Percentiles rank a stretch among this genome's conserved stretches.
Evolutionary conservation across 2,888 invertebrate species (phyloP).

Genomic region (Meandrusa payeni): DNA sequence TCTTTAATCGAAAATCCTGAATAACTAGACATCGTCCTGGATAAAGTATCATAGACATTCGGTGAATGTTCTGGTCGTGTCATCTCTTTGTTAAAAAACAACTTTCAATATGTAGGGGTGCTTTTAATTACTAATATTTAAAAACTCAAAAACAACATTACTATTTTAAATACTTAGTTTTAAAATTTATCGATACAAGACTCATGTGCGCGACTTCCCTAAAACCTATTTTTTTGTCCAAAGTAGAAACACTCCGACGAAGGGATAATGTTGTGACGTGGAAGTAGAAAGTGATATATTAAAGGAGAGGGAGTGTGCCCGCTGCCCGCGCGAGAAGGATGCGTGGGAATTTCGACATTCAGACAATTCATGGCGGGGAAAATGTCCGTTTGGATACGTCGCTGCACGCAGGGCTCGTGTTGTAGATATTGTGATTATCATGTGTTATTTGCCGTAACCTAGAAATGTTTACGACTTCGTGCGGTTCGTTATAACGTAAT

Average conservation of each 20-base stretch:
- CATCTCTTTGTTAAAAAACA: no score
- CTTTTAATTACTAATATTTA: no score
- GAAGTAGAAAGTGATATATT: constrained; percentile 40
- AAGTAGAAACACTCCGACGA: constrained; percentile 33
- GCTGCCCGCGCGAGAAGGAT: constrained; percentile 23
- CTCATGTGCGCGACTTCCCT: constrained; percentile 19
- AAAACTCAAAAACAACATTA: no score
- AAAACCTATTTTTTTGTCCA: constrained; percentile 44
- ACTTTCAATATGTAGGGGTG: no score
- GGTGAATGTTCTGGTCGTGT: no score
- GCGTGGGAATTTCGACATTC: constrained; percentile 34
- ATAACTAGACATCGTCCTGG: no score
- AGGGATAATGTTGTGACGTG: constrained; percentile 37
- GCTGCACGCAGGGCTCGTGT: neutral
- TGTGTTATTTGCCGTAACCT: constrained; percentile 19
- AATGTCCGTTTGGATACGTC: constrained; percentile 23
- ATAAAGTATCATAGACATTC: no score
- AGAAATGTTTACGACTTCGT: constrained; percentile 19
- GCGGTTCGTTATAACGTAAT: constrained; percentile 18
- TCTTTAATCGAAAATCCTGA: no score
- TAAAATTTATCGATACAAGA: no score
- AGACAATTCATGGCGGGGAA: constrained; percentile 19
- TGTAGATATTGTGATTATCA: constrained; percentile 15
- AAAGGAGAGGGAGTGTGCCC: constrained; percentile 31
- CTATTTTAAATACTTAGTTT: no score